These are phyloP conservation scores for Chymomyza fuscimana DNA, from an alignment of 2,888 invertebrate species.

Conservation along the genomic window DNA sequence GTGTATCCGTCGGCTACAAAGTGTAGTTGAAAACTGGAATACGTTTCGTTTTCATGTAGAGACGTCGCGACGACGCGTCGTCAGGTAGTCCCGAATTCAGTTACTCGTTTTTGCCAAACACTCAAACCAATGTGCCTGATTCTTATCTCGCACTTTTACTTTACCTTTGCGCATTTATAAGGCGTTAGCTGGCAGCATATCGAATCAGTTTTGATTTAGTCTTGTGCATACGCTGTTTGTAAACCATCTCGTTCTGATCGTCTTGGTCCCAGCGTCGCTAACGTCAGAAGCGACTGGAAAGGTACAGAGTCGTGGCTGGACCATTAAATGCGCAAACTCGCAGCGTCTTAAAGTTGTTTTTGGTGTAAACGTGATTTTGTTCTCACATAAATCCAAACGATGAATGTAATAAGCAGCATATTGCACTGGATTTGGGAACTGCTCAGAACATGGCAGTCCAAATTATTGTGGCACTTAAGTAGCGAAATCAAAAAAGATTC, in stretches of 20 bases:
- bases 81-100: conserved; percentile 44
- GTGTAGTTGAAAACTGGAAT: conserved; percentile 15
- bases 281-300: too few species aligned
- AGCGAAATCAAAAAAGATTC: conserved; percentile 17
- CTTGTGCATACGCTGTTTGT: conserved; percentile 52
- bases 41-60: conserved; percentile 12
- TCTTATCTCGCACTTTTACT: conserved; percentile 41
- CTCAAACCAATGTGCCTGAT: background rate
- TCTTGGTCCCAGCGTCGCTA: background rate
- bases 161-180: conserved; percentile 51
- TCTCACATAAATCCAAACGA: background rate
- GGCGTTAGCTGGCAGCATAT: conserved; percentile 52
- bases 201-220: conserved; percentile 62
- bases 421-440: conserved; percentile 49
- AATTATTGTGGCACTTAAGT: conserved; percentile 44
- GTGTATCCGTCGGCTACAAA: conserved; percentile 14
- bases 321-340: background rate
- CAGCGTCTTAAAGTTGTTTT: background rate
- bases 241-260: background rate
- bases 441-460: conserved; percentile 48
- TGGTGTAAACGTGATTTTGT: background rate
- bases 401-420: background rate
- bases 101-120: conserved; percentile 31
- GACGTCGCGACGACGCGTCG: too few species aligned
- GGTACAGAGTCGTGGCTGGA: background rate